Evolutionary conservation across 1,140 invertebrate genomes (phyloP), one percentile per base, ranked within the genome.

Genomic region (Drosophila paulistorum): DNA sequence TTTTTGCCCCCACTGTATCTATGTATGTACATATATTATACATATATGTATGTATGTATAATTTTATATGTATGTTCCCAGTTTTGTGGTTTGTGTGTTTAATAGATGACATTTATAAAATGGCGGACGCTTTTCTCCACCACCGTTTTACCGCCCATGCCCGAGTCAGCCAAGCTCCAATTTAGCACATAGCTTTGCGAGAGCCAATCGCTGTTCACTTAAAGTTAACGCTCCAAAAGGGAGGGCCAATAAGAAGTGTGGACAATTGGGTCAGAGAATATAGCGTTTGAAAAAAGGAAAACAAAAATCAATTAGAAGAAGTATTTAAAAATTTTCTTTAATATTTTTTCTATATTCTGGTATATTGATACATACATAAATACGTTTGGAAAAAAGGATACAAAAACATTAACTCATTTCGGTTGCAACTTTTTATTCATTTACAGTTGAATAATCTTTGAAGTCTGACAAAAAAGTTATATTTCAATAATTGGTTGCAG

Each of bases 61-160:
- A 9, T 17, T 17, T 17, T 17, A 1, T 17, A 17, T 17, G 17
- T 42, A 42, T 42, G 41, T 42, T 11, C 10, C 37, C 3, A 39
- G 37, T 11, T 39, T 2, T 3, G 37, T 39, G 37, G 37, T 13
- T 23, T 51, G 17, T 11, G 9, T 23, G 20, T 39, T 2, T 13
- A 13, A 7, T 60, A 39, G 13, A 23, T 39, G 33, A 7, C 37
- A 60, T 13, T 60, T 60, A 20, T 23, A 60, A 60, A 60, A 60
- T 60, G 58, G 58, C 58, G 58, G 20, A 23, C 14, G 11, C 3
- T 35, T 13, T 60, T 41, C 58, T 60, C 37, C 17, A 60, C 58
- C 35, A 35, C 35, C 6, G 11, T 60, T 60, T 23, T 51, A 23
- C 45, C 45, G 45, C 45, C 45, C 17, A 9, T 10, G 7, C 2